Evolutionary conservation across 2,113 vertebrate genomes (phyloP).

Genomic region (Carlito syrichta): DNA sequence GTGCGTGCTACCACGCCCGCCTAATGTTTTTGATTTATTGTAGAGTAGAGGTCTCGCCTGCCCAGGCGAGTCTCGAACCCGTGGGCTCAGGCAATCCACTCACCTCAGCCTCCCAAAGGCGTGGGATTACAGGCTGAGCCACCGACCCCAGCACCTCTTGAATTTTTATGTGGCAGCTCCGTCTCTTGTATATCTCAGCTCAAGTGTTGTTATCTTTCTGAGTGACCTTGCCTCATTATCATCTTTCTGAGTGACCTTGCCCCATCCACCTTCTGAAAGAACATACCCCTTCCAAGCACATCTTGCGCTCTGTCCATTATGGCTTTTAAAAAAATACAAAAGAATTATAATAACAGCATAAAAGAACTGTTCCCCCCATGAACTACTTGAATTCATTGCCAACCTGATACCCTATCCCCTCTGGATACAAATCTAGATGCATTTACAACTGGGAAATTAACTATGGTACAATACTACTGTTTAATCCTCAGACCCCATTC

Average conservation of each 20-base stretch:
- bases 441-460: neutral
- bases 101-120: too few relatives aligned
- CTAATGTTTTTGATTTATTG: too few relatives aligned
- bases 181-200: neutral
- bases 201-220: neutral
- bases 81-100: too few relatives aligned
- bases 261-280: neutral
- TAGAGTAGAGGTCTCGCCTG: too few relatives aligned
- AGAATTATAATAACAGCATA: neutral
- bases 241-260: neutral
- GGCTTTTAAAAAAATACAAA: neutral
- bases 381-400: neutral
- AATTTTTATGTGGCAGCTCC: neutral
- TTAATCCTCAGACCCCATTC: neutral
- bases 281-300: neutral
- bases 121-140: too few relatives aligned
- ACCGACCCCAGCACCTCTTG: too few relatives aligned
- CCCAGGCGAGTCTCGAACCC: too few relatives aligned
- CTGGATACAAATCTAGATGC: too few relatives aligned
- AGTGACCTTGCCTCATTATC: neutral
- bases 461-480: neutral
- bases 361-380: rapidly evolving
- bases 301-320: neutral
- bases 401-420: neutral
- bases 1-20: too few relatives aligned